phyloP scores from a whole-genome alignment of 2,113 vertebrate species.

The Pteronura brasiliensis region DNA sequence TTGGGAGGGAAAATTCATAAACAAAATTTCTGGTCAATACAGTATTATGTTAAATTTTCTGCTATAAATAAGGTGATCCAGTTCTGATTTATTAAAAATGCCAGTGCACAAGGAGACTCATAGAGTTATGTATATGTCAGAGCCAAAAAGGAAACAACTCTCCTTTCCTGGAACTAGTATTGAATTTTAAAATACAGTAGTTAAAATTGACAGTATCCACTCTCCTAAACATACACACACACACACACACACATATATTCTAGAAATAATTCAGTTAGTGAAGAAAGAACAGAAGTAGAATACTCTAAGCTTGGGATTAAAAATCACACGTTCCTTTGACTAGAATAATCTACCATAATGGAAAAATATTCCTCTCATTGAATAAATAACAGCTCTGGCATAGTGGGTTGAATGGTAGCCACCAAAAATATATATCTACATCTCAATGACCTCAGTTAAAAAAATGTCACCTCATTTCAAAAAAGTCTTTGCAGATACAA shows the following conservation, averaged over 20 bases:
- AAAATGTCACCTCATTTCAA: not conserved
- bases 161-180: not conserved
- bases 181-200: constrained; percentile 23
- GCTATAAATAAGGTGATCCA: not conserved
- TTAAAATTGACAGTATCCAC: not conserved
- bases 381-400: not conserved
- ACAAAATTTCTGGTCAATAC: not conserved
- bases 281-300: not conserved
- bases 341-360: not conserved
- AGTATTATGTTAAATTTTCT: not conserved
- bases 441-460: not conserved
- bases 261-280: not conserved
- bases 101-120: not conserved
- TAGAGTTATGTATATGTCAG: not conserved
- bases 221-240: not conserved
- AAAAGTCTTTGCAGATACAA: not conserved
- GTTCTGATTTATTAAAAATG: constrained; percentile 28
- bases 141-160: not conserved
- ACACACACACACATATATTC: too few relatives aligned
- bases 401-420: not conserved
- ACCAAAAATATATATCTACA: not conserved
- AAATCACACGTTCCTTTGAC: not conserved
- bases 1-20: not conserved
- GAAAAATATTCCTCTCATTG: not conserved
- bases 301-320: not conserved